Evolutionary conservation across 1,140 invertebrate species (phyloP).

Genomic region (Phymorhynchus buccinoides): DNA sequence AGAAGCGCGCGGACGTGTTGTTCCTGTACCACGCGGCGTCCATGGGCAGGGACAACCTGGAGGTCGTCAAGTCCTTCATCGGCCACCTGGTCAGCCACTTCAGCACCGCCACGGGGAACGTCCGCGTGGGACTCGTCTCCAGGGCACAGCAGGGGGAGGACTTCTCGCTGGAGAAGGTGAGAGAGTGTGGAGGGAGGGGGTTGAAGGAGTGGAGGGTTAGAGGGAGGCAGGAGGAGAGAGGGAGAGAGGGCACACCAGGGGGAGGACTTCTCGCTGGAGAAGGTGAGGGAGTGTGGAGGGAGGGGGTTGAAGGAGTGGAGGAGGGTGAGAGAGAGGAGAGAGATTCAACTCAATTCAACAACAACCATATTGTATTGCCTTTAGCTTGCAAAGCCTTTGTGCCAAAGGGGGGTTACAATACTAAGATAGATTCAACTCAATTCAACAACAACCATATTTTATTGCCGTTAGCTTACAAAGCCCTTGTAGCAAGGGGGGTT

Average conservation of each 20-base stretch:
- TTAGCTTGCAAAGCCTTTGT: too few species aligned
- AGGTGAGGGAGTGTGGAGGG: too few species aligned
- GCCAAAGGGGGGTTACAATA: too few species aligned
- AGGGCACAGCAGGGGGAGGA: slow-evolving; percentile 54
- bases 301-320: neutral
- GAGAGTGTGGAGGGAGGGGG: neutral
- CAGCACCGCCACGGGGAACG: slow-evolving; percentile 46
- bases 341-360: too few species aligned
- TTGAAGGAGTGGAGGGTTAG: too few species aligned
- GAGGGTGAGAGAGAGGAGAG: neutral
- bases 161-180: slow-evolving; percentile 48
- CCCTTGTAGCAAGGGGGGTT: too few species aligned
- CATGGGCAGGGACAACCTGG: slow-evolving; percentile 41
- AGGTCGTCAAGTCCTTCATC: slow-evolving; percentile 52
- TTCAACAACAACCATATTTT: too few species aligned
- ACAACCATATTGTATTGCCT: too few species aligned
- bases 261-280: too few species aligned
- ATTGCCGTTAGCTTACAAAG: too few species aligned
- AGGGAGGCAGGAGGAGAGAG: too few species aligned
- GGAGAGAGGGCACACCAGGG: neutral
- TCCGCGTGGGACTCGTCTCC: slow-evolving; percentile 53
- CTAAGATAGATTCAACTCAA: too few species aligned
- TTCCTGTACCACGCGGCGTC: slow-evolving; percentile 58
- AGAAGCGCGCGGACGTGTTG: slow-evolving; percentile 52
- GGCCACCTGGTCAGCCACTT: slow-evolving; percentile 48